Conservation (phyloP, 2,797 vertebrate species). For the Microctenopoma steveboyesi region DNA sequence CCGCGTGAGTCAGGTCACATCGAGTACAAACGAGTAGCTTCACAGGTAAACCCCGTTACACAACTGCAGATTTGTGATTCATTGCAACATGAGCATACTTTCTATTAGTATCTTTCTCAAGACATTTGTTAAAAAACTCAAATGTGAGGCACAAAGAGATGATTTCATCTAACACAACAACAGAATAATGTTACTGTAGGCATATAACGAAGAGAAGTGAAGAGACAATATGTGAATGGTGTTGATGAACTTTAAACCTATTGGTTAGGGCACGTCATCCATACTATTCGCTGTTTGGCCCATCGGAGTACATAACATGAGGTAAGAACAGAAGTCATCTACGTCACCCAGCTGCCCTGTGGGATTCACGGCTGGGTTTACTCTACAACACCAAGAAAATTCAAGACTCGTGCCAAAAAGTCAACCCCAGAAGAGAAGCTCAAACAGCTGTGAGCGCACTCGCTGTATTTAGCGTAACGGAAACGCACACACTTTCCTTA, state of each 20-base stretch:
- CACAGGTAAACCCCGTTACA: neutral
- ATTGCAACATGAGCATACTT: neutral
- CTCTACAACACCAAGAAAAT: neutral
- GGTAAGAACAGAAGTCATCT: constrained; percentile 24
- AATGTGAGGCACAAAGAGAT: neutral
- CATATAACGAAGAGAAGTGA: no score
- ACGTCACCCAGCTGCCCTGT: constrained; percentile 27
- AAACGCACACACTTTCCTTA: constrained; percentile 15
- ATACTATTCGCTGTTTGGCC: constrained; percentile 22
- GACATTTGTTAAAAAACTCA: neutral
- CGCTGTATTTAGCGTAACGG: neutral
- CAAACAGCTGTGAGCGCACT: constrained; percentile 29
- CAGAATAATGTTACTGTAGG: neutral
- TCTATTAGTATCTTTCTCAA: neutral
- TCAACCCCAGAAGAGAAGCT: constrained; percentile 37
- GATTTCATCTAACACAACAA: neutral
- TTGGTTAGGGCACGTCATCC: constrained; percentile 14
- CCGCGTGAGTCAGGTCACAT: no score
- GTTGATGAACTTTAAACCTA: constrained; percentile 29
- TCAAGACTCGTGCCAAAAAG: constrained; percentile 25
- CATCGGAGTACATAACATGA: neutral
- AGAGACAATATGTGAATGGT: neutral
- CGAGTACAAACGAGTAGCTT: no score
- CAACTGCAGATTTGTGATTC: neutral
- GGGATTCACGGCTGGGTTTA: constrained; percentile 26